Conservation (phyloP, 2,888 invertebrate species). For the Callimorpha dominula region DNA sequence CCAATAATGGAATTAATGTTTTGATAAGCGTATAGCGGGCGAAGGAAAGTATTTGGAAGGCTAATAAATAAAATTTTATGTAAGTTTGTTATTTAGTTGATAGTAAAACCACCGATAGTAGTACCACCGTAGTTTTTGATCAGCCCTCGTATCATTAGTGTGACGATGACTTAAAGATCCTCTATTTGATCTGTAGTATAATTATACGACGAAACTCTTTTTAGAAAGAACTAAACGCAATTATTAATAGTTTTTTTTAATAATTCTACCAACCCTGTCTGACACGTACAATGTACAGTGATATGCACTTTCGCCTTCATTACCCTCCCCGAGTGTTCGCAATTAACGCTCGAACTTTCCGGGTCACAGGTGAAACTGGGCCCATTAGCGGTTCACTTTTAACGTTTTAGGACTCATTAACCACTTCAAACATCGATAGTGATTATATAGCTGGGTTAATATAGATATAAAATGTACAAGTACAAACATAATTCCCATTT, state of each 20-base stretch:
- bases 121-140: no score
- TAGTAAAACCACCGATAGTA: neutral
- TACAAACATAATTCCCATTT: neutral
- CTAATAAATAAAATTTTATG: neutral
- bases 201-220: neutral
- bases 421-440: constrained; percentile 40
- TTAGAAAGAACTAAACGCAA: neutral
- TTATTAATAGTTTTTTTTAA: neutral
- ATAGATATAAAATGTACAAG: neutral
- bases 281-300: constrained; percentile 60
- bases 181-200: no score
- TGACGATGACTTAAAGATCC: no score
- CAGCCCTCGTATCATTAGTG: neutral
- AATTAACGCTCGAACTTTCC: constrained; percentile 75
- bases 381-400: constrained; percentile 68
- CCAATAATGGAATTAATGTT: no score
- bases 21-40: no score
- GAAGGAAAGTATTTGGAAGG: neutral
- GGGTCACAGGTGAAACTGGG: constrained; percentile 71
- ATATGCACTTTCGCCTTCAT: constrained; percentile 76
- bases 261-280: constrained; percentile 45
- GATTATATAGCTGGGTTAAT: constrained; percentile 15
- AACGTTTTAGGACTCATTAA: constrained; percentile 57
- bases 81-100: neutral
- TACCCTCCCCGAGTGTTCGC: constrained; percentile 67